Conservation (phyloP, 1,140 invertebrate species). For the Octopus bimaculoides region DNA sequence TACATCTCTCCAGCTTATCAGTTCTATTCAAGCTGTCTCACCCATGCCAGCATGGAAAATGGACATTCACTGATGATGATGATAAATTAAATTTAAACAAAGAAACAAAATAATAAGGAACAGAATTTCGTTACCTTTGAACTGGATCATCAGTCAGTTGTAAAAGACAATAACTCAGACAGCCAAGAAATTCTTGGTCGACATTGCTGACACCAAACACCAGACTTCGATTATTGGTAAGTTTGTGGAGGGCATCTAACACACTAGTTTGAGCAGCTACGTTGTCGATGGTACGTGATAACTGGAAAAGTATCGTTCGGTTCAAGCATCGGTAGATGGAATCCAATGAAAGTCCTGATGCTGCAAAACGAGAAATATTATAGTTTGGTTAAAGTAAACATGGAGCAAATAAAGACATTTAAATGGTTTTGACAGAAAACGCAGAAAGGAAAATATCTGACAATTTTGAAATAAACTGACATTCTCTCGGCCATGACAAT, state of each 20-base stretch:
- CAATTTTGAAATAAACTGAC: no score
- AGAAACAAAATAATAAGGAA: background rate
- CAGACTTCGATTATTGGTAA: conserved; percentile 77
- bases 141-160: conserved; percentile 89
- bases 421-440: no score
- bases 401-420: no score
- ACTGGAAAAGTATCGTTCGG: conserved; percentile 85
- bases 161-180: conserved; percentile 91
- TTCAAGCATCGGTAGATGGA: conserved; percentile 91
- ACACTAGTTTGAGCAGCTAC: conserved; percentile 82
- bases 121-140: conserved; percentile 63
- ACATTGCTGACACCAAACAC: conserved; percentile 93
- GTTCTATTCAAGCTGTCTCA: no score
- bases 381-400: no score
- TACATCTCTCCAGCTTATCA: no score
- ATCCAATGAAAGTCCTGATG: conserved; percentile 64
- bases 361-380: conserved; percentile 26
- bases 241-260: conserved; percentile 87
- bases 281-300: conserved; percentile 86
- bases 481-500: no score
- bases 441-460: no score
- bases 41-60: no score
- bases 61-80: no score
- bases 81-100: no score
- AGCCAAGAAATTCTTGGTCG: conserved; percentile 92